phyloP scores from a whole-genome alignment of 1,140 invertebrate species.

The Drosophila chauvacae region DNA sequence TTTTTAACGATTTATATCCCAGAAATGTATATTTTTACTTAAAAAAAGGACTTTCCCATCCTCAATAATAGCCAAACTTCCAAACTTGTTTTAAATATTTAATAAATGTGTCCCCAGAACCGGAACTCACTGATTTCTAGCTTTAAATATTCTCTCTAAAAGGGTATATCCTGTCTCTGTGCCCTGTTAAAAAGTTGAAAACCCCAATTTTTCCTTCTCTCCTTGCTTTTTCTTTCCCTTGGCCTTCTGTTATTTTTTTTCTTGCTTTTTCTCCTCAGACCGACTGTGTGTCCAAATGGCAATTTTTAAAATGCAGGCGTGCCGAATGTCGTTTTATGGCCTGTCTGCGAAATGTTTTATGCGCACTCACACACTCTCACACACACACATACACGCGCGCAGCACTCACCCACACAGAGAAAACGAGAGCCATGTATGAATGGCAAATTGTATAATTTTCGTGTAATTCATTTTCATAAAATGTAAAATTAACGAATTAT shows the following conservation, averaged over 20 bases:
- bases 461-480: conserved; percentile 70
- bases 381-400: not conserved
- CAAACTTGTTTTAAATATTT: not conserved
- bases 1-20: not conserved
- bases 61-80: no score
- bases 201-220: conserved; percentile 6
- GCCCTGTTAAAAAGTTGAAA: not conserved
- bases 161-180: conserved; percentile 8
- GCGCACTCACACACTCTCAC: conserved; percentile 34
- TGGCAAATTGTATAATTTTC: conserved; percentile 65
- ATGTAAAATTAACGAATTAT: conserved; percentile 79
- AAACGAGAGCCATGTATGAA: conserved; percentile 23
- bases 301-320: conserved; percentile 66
- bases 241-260: conserved; percentile 1
- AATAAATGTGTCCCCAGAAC: no score
- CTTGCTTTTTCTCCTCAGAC: not conserved
- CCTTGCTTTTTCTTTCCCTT: not conserved
- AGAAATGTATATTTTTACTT: not conserved
- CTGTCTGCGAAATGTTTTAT: conserved; percentile 62
- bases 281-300: conserved; percentile 55
- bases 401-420: not conserved
- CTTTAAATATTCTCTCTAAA: not conserved
- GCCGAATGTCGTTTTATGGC: conserved; percentile 62
- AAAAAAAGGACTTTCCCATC: not conserved
- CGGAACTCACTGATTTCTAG: not conserved